Evolutionary conservation across 2,797 vertebrate species (phyloP), one percentile per base, ranked within the genome.

Genomic region (Mormyrops attenuatus): DNA sequence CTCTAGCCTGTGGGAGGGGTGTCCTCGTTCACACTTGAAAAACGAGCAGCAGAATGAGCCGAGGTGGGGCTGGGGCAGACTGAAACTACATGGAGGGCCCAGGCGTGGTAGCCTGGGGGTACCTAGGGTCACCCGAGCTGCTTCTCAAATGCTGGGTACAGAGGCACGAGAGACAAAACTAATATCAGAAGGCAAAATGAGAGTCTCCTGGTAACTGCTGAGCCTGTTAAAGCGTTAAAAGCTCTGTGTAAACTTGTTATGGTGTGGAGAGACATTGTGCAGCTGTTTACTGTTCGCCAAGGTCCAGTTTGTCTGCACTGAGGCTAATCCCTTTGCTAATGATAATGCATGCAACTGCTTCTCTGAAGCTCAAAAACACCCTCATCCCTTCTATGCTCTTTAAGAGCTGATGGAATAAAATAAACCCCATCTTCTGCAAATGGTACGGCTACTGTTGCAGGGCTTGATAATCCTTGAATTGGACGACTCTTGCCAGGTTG

Each of bases 321-420:
- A 77, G 34, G 69, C 13, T 77, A 41, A 41, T 38, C 30, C 34
- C 1, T 44, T 20, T 5, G 38, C 6, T n/a, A 7, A 20, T 20
- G 30, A 20, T 77, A 77, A 77, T 77, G 15, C 17, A 20, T 77
- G 73, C 3, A 80, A 80, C 38, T 38, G 38, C 73, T 44, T n/a
- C 73, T 77, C 69, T 44, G 73, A 80, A 44, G 1, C 47, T 50
- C n/a, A 5, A 26, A 85, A 50, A 85, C 44, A 85, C 7, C 82
- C 41, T 85, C 89, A 88, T 89, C 85, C 20, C 87, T 49, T 34
- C 89, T 44, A 82, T 89, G 89, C 93, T 93, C 91, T 91, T 77
- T 77, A 89, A 91, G 89, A 0, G 2, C 89, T 90, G 93, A 95
- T 91, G 55, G 91, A 92, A 94, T 93, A 38, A 92, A 92, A 92